These are phyloP conservation scores for Hypolimnas misippus DNA, from an alignment of 2,888 invertebrate species.

Conservation along the genomic window DNA sequence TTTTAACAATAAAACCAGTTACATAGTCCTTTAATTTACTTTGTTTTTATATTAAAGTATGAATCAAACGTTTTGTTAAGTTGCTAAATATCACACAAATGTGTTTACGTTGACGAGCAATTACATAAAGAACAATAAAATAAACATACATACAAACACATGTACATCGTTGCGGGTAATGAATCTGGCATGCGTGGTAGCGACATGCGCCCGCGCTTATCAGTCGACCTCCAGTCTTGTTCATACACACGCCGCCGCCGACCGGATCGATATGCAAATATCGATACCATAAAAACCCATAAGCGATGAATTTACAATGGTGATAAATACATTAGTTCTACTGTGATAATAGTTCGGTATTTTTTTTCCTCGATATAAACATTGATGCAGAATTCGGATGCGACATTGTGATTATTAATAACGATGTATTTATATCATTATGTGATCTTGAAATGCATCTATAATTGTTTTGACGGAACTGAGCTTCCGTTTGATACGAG, in stretches of 20 bases:
- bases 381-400: not conserved
- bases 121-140: not conserved
- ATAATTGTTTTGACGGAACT: not conserved
- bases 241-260: constrained; percentile 13
- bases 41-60: not conserved
- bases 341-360: not conserved
- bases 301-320: constrained; percentile 5
- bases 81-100: not conserved
- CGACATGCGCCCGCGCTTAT: constrained; percentile 65
- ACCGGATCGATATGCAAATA: constrained; percentile 19
- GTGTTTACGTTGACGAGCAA: not conserved
- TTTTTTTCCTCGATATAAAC: not conserved
- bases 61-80: not conserved
- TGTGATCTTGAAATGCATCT: not conserved
- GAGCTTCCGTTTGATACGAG: not conserved
- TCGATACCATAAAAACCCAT: constrained; percentile 11
- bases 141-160: constrained; percentile 19
- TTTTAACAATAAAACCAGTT: no score
- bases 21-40: no score
- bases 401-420: not conserved
- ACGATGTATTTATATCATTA: not conserved
- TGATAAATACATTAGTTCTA: not conserved
- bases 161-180: constrained; percentile 17
- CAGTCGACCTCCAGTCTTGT: constrained; percentile 64
- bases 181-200: constrained; percentile 49